Base-by-base conservation (phyloP, 2,797 vertebrate species). In the Scolopax rusticola region DNA sequence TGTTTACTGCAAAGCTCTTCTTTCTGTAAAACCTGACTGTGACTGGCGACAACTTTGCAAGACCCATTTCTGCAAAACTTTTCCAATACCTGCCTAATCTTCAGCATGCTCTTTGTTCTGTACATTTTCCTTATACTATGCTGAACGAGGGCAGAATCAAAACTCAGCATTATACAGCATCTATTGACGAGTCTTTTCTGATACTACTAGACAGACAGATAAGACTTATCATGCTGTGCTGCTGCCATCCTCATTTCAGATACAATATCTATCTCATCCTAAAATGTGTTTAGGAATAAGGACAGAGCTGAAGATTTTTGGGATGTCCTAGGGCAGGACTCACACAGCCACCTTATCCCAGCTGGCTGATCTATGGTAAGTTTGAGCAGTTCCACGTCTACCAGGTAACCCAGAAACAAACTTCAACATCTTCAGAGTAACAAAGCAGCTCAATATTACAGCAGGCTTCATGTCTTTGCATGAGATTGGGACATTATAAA, bases 181-280 rank as follows among this genome's bases (percentile, higher is more conserved):
- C 33, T 87, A 51, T 50, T 74, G 38, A 19, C 15, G 69, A 70
- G 6, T 15, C 16, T 76, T 61, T 12, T 33, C 8, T 33, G 24
- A 54, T 82, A 32, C 17, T 56, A 21, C 7, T 12, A 17, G 32
- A 68, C 18, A 27, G 18, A 32, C 41, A 89, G 50, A 40, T 64
- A 74, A 90, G 70, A 28, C 5, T 50, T 63, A 19, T 1, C 38
- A 78, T 56, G 53, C 28, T 80, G n/a, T 64, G 64, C 9, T 41
- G 4, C 43, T 85, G 57, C 48, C 75, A 33, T 21, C 16, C 13
- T 90, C 25, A 9, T 80, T 90, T 88, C 83, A 71, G 40, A 25
- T 19, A 4, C 0, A 0, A 63, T 23, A 56, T 33, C 30, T 57
- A 74, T 4, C 19, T 17, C 1, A 1, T 53, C n/a, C 17, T 43